Evolutionary conservation across 1,140 invertebrate genomes (phyloP).

Genomic region (Homarus americanus): DNA sequence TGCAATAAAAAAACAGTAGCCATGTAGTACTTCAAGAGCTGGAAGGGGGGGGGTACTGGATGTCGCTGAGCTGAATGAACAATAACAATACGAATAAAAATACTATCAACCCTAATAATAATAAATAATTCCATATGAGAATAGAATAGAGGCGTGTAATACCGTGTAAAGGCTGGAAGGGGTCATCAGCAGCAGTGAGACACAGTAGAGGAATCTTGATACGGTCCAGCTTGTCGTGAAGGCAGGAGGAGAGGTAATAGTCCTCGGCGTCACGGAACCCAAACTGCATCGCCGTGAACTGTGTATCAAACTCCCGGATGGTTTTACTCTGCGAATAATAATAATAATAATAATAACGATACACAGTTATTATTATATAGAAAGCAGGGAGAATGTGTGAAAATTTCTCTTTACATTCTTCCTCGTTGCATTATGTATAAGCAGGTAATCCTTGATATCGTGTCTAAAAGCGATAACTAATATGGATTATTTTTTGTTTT

Average conservation of each 20-base stretch:
- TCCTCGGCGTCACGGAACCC: constrained; percentile 88
- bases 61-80: too few species aligned
- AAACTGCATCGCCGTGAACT: constrained; percentile 89
- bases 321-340: constrained; percentile 82
- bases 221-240: constrained; percentile 85
- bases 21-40: too few species aligned
- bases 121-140: neutral
- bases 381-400: too few species aligned
- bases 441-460: too few species aligned
- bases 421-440: too few species aligned
- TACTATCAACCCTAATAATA: neutral
- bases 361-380: too few species aligned
- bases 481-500: too few species aligned
- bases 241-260: constrained; percentile 87
- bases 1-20: too few species aligned
- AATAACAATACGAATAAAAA: neutral
- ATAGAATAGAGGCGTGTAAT: constrained; percentile 55
- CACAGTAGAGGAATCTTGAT: constrained; percentile 87
- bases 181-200: constrained; percentile 90
- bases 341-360: too few species aligned
- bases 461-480: too few species aligned
- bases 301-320: constrained; percentile 89
- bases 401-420: too few species aligned
- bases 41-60: too few species aligned
- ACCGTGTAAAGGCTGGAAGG: constrained; percentile 88